Base-by-base conservation (phyloP, 2,113 vertebrate species). In the Anolis carolinensis region DNA sequence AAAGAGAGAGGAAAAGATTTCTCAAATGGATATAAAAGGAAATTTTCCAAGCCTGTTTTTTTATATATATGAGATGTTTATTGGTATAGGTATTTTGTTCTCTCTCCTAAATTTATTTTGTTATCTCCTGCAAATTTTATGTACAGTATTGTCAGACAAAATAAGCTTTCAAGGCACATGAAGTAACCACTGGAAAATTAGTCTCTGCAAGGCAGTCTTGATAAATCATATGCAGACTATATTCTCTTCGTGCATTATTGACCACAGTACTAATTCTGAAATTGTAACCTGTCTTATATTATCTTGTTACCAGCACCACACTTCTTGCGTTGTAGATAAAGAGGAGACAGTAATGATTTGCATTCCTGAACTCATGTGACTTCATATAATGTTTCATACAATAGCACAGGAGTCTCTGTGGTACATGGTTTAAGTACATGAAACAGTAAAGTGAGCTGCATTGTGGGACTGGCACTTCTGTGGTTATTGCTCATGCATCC, bases 241-340 rank as follows among this genome's bases (percentile, higher is more conserved):
- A 13, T 87, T 86, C 5, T 30, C 21, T 89, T 88, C 2, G 2
- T 5, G 18, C 8, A 1, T 86, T 90, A 50, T 20, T 92, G 89
- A 85, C 68, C 85, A 55, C 48, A 90, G 36, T 18, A 48, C n/a
- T 82, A 34, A 89, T 88, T 92, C 72, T 86, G 13, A 73, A 90
- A 16, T 48, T 79, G 79, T 78, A 90, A 23, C 10, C 83, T 52
- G 36, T 82, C 34, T 86, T 55, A 32, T 63, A 36, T 36, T 4
- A 70, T 83, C 32, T 20, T 39, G 4, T 52, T 87, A 52, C 65
- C 59, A 36, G 79, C 3, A 62, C 75, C 0, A 36, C 10, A 32
- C 44, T 59, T 90, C 16, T 59, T 44, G 11, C 63, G 52, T 91
- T 85, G 86, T 71, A 90, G 81, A 81, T 73, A 7, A 39, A 86